phyloP scores from a whole-genome alignment of 2,797 vertebrate genomes.

The Melanotaenia boesemani region DNA sequence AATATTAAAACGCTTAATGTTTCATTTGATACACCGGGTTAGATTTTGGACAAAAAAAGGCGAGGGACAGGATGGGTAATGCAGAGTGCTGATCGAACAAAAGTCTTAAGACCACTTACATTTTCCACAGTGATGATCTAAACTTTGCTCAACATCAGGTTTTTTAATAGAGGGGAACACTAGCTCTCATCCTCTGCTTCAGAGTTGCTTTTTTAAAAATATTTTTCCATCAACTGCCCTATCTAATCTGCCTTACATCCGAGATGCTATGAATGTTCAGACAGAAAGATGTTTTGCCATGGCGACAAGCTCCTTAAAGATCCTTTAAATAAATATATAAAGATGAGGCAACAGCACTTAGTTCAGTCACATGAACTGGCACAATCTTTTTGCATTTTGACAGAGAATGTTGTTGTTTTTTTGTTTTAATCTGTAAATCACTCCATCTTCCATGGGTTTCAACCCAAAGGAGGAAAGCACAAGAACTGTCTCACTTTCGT shows the following conservation, averaged over 20 bases:
- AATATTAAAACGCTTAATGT: neutral
- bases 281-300: conserved; percentile 28
- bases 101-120: conserved; percentile 9
- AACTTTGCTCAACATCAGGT: conserved; percentile 16
- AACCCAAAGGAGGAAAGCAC: conserved; percentile 21
- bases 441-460: neutral
- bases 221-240: conserved; percentile 34
- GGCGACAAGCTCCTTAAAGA: conserved; percentile 17
- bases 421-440: conserved; percentile 4
- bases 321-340: conserved; percentile 1
- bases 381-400: neutral
- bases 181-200: conserved; percentile 8
- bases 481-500: conserved; percentile 30
- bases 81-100: neutral
- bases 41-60: neutral
- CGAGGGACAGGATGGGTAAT: neutral
- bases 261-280: conserved; percentile 21
- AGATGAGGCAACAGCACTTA: conserved; percentile 5
- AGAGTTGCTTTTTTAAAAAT: neutral
- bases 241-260: conserved; percentile 5
- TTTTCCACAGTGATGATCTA: conserved; percentile 27
- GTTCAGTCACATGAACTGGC: conserved; percentile 8
- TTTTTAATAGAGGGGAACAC: conserved; percentile 16
- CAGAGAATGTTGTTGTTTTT: too few species aligned
- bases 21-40: neutral